These are phyloP conservation scores for Phocoena phocoena DNA, from an alignment of 2,113 vertebrate genomes.

Conservation along the genomic window DNA sequence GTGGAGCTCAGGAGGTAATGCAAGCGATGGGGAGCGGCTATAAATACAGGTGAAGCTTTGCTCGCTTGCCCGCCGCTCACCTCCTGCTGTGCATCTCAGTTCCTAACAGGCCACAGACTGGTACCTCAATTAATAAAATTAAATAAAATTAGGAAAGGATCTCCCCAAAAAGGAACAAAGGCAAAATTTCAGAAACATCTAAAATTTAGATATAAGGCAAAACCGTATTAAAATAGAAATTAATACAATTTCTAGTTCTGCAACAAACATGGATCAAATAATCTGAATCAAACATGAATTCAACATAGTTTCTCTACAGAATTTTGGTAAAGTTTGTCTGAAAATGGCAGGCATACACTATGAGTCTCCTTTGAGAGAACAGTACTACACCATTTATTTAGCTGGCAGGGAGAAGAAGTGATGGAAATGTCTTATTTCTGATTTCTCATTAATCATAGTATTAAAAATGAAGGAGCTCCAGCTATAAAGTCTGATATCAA, in stretches of 20 bases:
- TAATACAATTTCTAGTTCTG: not conserved
- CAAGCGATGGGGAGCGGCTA: too few relatives aligned
- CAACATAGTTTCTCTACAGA: conserved; percentile 8
- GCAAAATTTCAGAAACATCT: conserved; percentile 36
- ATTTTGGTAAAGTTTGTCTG: conserved; percentile 18
- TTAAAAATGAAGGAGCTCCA: not conserved
- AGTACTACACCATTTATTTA: conserved; percentile 10
- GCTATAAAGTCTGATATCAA: not conserved
- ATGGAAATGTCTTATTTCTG: not conserved
- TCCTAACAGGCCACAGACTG: too few relatives aligned
- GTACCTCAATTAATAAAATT: not conserved
- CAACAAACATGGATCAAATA: conserved; percentile 9
- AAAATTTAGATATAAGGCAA: conserved; percentile 1
- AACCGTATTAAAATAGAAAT: conserved; percentile 42
- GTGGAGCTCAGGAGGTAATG: too few relatives aligned
- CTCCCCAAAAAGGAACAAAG: conserved; percentile 3
- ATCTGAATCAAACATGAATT: not conserved
- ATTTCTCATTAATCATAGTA: not conserved
- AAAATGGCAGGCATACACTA: not conserved
- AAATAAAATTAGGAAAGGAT: conserved; percentile 3
- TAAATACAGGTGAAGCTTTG: too few relatives aligned
- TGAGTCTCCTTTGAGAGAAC: not conserved
- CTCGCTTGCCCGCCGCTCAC: too few relatives aligned
- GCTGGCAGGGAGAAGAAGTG: not conserved
- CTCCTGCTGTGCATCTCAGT: too few relatives aligned